These are phyloP conservation scores for Clostera curtula DNA, from an alignment of 2,888 invertebrate species.

Conservation along the genomic window DNA sequence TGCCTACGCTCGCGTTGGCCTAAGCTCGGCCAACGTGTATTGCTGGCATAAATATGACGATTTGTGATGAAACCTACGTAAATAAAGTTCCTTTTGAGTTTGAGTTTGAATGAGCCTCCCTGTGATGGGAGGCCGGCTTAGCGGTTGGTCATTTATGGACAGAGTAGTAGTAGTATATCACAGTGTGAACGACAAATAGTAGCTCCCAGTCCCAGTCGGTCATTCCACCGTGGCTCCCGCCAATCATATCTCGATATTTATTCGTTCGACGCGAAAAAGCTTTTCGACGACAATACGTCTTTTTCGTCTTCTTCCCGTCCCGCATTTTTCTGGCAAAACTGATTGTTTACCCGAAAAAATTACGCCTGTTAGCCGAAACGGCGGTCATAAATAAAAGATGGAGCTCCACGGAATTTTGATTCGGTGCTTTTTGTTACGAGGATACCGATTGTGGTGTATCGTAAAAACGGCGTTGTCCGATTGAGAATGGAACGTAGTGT, in stretches of 20 bases:
- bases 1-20: too few species aligned
- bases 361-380: constrained; percentile 70
- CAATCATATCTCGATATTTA: constrained; percentile 64
- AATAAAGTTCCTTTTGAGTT: too few species aligned
- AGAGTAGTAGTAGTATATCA: too few species aligned
- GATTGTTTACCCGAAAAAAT: constrained; percentile 75
- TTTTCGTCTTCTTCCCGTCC: constrained; percentile 65
- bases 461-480: constrained; percentile 44
- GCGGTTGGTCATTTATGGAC: too few species aligned
- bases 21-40: too few species aligned
- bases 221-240: constrained; percentile 34
- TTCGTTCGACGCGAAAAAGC: constrained; percentile 35
- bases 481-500: constrained; percentile 61
- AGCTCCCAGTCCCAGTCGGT: constrained; percentile 16
- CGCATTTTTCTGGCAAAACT: constrained; percentile 73
- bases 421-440: constrained; percentile 54
- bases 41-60: too few species aligned
- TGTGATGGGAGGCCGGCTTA: too few species aligned
- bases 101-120: too few species aligned
- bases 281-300: constrained; percentile 44
- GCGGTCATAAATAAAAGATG: constrained; percentile 70
- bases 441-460: constrained; percentile 50
- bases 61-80: too few species aligned
- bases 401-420: constrained; percentile 65
- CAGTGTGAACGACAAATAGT: too few species aligned